Evolutionary conservation across 2,888 invertebrate species (phyloP).

Genomic region (Chloroclysta siterata): DNA sequence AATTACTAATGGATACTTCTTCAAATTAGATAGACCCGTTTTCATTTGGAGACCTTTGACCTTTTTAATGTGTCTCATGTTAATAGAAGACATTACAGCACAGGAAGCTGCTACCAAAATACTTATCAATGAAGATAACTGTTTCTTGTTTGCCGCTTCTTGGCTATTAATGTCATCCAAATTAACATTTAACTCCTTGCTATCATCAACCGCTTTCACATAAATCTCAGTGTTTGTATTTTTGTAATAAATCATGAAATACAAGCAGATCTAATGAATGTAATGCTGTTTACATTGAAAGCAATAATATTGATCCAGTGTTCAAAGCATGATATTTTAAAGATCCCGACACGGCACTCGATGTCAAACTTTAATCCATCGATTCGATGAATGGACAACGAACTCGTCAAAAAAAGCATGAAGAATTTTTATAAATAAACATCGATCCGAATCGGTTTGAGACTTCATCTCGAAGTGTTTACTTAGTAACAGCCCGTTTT

Average conservation of each 20-base stretch:
- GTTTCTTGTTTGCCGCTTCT: conserved; percentile 26
- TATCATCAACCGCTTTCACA: conserved; percentile 20
- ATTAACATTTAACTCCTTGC: conserved; percentile 32
- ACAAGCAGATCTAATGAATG: conserved; percentile 29
- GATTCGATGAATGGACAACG: conserved; percentile 67
- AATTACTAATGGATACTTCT: conserved; percentile 61
- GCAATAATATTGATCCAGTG: conserved; percentile 58
- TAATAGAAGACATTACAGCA: conserved; percentile 36
- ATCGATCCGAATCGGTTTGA: conserved; percentile 75
- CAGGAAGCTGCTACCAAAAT: conserved; percentile 38
- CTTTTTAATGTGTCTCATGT: conserved; percentile 37
- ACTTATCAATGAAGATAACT: conserved; percentile 35
- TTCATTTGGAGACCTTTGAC: conserved; percentile 32
- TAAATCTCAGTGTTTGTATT: conserved; percentile 23
- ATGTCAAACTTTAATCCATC: conserved; percentile 60
- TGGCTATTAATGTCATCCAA: conserved; percentile 17
- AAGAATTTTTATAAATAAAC: conserved; percentile 77
- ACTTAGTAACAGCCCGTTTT: conserved; percentile 80
- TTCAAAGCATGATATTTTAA: conserved; percentile 55
- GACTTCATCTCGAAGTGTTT: conserved; percentile 76
- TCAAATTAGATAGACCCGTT: conserved; percentile 53
- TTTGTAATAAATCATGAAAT: conserved; percentile 26
- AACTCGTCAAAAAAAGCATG: conserved; percentile 70
- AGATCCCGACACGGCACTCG: conserved; percentile 63
- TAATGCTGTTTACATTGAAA: conserved; percentile 28